These are phyloP conservation scores for Xanthorhoe designata DNA, from an alignment of 2,888 invertebrate species.

Conservation along the genomic window DNA sequence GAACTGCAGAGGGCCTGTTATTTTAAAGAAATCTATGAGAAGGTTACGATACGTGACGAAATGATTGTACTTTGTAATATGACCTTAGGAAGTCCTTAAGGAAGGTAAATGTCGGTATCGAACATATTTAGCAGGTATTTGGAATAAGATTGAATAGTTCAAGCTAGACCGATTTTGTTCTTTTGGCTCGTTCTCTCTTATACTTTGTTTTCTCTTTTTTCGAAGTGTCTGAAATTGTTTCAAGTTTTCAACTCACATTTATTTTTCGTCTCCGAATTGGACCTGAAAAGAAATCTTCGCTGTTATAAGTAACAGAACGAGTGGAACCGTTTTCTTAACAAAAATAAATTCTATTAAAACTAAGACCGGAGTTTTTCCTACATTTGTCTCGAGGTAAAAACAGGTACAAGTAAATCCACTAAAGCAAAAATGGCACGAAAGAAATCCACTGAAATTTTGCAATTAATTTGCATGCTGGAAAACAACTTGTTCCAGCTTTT, in stretches of 20 bases:
- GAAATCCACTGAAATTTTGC: conserved; percentile 25
- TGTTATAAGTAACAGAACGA: conserved; percentile 8
- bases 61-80: conserved; percentile 5
- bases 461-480: conserved; percentile 23
- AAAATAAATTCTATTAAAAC: conserved; percentile 22
- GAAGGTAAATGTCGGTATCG: no score
- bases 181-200: not conserved
- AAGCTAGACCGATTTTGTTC: no score
- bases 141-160: no score
- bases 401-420: conserved; percentile 36
- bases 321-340: conserved; percentile 12
- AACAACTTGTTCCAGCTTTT: conserved; percentile 14
- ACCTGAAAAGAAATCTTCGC: not conserved
- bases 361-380: conserved; percentile 19
- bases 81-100: not conserved
- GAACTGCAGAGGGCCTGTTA: conserved; percentile 28
- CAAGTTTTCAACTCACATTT: not conserved
- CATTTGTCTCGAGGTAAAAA: conserved; percentile 27
- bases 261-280: not conserved
- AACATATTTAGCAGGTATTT: no score
- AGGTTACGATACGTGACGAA: conserved; percentile 5
- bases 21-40: conserved; percentile 27
- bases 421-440: conserved; percentile 32
- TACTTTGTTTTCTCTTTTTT: not conserved
- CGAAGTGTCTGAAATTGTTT: not conserved